Percentiles rank a stretch among this genome's conserved stretches.
These are phyloP conservation scores for Noctilio leporinus DNA, from an alignment of 2,113 vertebrate genomes.

Conservation along the genomic window DNA sequence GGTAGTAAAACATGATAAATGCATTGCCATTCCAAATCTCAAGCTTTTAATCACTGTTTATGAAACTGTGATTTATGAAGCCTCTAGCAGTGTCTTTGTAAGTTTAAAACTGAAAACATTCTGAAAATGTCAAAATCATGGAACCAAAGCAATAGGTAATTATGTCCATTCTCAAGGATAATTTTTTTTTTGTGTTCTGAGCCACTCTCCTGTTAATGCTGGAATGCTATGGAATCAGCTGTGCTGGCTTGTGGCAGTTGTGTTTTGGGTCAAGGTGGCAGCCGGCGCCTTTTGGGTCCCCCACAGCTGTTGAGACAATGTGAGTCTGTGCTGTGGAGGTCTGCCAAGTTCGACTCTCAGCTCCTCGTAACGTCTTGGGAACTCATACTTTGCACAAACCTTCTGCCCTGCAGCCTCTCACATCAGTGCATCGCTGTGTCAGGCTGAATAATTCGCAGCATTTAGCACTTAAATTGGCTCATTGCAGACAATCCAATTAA, in stretches of 20 bases:
- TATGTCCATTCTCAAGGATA: not conserved
- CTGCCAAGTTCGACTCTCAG: slow-evolving; percentile 67
- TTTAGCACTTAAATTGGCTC: slow-evolving; percentile 91
- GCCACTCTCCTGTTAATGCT: slow-evolving; percentile 22
- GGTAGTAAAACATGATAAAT: not conserved
- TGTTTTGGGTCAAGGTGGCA: slow-evolving; percentile 78
- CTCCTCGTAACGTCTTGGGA: slow-evolving; percentile 75
- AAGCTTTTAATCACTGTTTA: not conserved
- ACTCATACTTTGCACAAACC: slow-evolving; percentile 78
- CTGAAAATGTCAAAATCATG: not conserved
- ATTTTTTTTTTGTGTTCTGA: not conserved
- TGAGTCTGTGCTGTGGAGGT: slow-evolving; percentile 70
- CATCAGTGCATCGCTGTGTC: slow-evolving; percentile 89
- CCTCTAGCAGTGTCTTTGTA: not conserved
- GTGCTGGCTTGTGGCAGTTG: slow-evolving; percentile 57
- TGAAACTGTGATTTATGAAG: not conserved
- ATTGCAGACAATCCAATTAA: slow-evolving; percentile 89
- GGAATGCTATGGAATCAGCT: slow-evolving; percentile 55
- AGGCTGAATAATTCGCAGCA: slow-evolving; percentile 90
- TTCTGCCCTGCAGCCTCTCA: slow-evolving; percentile 83
- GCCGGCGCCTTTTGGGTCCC: slow-evolving; percentile 61
- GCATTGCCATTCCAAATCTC: not conserved
- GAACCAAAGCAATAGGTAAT: not conserved
- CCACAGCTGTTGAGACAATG: slow-evolving; percentile 75
- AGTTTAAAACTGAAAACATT: not conserved